phyloP scores from a whole-genome alignment of 2,888 invertebrate genomes.

The Aleiodes testaceus region DNA sequence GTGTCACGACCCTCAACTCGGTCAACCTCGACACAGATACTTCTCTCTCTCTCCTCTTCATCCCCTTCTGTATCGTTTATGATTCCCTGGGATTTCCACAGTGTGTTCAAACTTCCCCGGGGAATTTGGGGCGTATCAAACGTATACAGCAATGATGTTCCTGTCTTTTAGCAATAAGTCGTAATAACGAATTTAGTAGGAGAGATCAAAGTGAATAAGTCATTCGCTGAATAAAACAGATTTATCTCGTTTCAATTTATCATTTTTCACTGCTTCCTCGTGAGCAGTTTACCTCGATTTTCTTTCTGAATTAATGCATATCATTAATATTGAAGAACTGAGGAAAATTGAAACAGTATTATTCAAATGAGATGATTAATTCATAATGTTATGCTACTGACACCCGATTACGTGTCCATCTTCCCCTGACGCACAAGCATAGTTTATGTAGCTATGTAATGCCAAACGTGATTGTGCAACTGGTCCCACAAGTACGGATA shows the following conservation, averaged over 20 bases:
- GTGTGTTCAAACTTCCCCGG: background rate
- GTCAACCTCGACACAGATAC: constrained; percentile 66
- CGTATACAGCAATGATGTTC: too few species aligned
- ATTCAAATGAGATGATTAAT: too few species aligned
- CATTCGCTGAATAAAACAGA: too few species aligned
- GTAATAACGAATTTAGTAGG: too few species aligned
- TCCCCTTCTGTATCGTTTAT: background rate
- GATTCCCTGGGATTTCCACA: constrained; percentile 24
- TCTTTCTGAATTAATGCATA: background rate
- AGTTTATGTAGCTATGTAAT: constrained; percentile 7
- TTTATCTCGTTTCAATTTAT: too few species aligned
- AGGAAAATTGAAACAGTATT: too few species aligned
- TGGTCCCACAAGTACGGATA: constrained; percentile 7
- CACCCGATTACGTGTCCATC: constrained; percentile 9
- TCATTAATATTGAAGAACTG: background rate
- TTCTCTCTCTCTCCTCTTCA: background rate
- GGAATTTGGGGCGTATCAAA: too few species aligned
- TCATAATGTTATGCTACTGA: too few species aligned
- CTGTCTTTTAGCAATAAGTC: too few species aligned
- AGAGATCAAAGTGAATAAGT: too few species aligned
- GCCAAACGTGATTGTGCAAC: constrained; percentile 22
- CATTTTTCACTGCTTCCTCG: too few species aligned
- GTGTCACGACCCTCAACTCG: constrained; percentile 69
- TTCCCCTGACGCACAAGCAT: background rate
- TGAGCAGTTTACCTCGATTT: too few species aligned